Evolutionary conservation across 2,113 vertebrate genomes (phyloP).

Genomic region (Brienomyrus brachyistius): DNA sequence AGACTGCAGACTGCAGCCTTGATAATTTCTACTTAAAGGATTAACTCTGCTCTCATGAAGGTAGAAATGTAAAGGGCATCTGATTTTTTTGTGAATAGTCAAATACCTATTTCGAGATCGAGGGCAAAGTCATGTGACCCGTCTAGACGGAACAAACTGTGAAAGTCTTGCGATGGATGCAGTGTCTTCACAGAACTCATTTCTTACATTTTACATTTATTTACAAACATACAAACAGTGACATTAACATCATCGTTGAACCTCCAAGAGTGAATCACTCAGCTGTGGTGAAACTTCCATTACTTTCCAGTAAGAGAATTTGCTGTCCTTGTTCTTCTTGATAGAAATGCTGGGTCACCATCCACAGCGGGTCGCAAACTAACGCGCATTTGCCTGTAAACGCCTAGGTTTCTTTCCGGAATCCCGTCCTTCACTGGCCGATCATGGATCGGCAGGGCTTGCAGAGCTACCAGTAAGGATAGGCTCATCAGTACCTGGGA

Average conservation of each 20-base stretch:
- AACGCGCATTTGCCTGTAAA: not conserved
- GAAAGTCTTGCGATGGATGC: not conserved
- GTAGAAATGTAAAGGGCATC: conserved; percentile 41
- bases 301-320: not conserved
- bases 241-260: not conserved
- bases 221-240: not conserved
- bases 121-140: not conserved
- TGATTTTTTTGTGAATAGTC: conserved; percentile 10
- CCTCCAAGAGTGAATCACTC: not conserved
- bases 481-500: conserved; percentile 28
- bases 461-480: not conserved
- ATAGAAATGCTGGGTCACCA: not conserved
- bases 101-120: not conserved
- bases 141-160: not conserved
- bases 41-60: not conserved
- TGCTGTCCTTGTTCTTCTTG: not conserved
- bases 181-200: not conserved
- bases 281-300: not conserved
- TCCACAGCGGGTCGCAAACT: not conserved
- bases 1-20: not conserved
- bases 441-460: not conserved
- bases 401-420: not conserved
- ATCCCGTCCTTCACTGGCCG: not conserved
- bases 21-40: not conserved
- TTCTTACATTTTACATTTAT: not conserved